These are phyloP conservation scores for Trichoplusia ni DNA, from an alignment of 1,140 invertebrate species.

Conservation along the genomic window DNA sequence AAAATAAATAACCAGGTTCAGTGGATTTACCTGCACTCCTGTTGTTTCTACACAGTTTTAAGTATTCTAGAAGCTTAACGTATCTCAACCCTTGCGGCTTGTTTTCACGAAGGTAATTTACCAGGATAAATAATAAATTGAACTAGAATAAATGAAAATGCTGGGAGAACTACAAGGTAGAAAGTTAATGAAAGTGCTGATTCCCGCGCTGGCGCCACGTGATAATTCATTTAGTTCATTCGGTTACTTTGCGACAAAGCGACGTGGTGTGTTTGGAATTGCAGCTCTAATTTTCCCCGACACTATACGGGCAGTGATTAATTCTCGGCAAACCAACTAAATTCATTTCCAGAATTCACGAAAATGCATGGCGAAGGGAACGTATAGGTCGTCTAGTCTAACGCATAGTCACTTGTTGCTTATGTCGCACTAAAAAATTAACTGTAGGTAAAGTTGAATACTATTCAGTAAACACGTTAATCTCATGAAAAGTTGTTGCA, in stretches of 20 bases:
- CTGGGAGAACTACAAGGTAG: constrained; percentile 2
- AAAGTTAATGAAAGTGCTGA: constrained; percentile 47
- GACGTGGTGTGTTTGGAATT: constrained; percentile 32
- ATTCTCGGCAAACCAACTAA: constrained; percentile 22
- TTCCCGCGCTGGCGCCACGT: constrained; percentile 28
- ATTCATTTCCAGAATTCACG: constrained; percentile 5
- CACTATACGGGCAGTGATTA: constrained; percentile 31
- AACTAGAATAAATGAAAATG: constrained; percentile 22
- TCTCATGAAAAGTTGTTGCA: constrained; percentile 38
- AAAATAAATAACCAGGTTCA: too few species aligned
- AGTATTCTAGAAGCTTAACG: too few species aligned
- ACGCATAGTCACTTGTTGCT: constrained; percentile 18
- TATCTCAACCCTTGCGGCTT: background rate
- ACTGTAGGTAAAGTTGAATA: background rate
- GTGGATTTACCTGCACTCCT: background rate
- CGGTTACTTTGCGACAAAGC: constrained; percentile 42
- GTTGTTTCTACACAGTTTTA: background rate
- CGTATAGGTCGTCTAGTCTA: constrained; percentile 7
- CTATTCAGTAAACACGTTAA: constrained; percentile 42
- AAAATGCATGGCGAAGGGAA: constrained; percentile 10
- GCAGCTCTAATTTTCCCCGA: constrained; percentile 34
- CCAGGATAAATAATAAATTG: constrained; percentile 31
- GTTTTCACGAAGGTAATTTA: constrained; percentile 12
- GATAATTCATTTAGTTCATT: constrained; percentile 44
- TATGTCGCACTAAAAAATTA: constrained; percentile 18